Conservation (phyloP, 1,140 invertebrate species). For the Spodoptera litura region DNA sequence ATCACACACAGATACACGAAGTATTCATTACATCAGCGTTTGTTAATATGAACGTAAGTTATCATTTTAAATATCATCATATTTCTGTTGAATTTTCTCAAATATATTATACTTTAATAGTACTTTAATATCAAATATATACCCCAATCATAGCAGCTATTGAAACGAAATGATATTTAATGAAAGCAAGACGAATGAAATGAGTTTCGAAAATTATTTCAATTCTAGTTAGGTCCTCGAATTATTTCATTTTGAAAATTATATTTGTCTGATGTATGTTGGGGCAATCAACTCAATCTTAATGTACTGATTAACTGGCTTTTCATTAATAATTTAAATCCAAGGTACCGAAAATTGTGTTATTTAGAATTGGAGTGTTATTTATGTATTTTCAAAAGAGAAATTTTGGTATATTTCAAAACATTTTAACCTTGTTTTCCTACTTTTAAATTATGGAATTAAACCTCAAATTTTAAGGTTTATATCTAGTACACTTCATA, state of each 20-base stretch:
- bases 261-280: neutral
- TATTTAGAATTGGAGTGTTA: no score
- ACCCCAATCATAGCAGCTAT: slow-evolving; percentile 16
- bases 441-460: neutral
- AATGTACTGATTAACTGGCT: no score
- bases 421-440: no score
- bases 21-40: neutral
- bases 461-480: no score
- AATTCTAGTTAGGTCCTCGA: neutral
- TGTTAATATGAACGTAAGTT: neutral
- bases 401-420: no score
- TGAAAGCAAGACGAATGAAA: slow-evolving; percentile 19
- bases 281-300: slow-evolving; percentile 1
- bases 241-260: slow-evolving; percentile 7
- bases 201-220: slow-evolving; percentile 19
- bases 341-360: no score
- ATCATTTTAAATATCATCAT: neutral
- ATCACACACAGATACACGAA: neutral
- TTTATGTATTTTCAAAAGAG: no score
- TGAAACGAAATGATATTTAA: slow-evolving; percentile 30
- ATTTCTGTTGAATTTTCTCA: slow-evolving; percentile 1
- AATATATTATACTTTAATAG: neutral
- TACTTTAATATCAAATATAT: slow-evolving; percentile 12
- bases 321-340: no score
- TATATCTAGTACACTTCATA: no score